Evolutionary conservation across 2,113 vertebrate genomes (phyloP).

Genomic region (Regulus satrapa): DNA sequence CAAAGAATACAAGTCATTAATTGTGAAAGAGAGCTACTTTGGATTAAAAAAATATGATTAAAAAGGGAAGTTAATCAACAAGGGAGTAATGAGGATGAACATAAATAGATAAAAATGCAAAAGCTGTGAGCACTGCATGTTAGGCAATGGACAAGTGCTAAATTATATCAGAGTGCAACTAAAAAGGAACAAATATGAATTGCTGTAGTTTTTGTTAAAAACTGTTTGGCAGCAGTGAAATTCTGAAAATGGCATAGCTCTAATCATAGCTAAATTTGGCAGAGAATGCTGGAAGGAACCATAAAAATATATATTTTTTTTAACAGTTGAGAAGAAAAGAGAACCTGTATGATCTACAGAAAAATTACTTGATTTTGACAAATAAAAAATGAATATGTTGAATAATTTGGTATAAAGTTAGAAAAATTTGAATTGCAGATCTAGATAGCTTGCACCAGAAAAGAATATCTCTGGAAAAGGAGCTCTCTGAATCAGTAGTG

Average conservation of each 20-base stretch:
- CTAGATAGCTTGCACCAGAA: background rate
- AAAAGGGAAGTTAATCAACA: conserved; percentile 5
- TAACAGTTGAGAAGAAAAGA: background rate
- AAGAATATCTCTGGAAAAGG: background rate
- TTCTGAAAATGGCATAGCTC: background rate
- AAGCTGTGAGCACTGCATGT: background rate
- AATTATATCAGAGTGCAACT: background rate
- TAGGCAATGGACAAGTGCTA: background rate
- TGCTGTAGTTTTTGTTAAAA: background rate
- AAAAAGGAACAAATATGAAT: background rate
- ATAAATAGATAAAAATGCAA: background rate
- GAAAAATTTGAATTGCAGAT: background rate
- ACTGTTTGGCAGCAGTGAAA: background rate
- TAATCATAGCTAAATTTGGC: background rate
- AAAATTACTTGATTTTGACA: background rate
- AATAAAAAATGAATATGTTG: background rate
- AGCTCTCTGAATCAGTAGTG: background rate
- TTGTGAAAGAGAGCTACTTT: background rate
- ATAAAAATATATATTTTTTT: background rate
- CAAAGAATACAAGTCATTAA: background rate
- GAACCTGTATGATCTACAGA: background rate
- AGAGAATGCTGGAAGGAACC: background rate
- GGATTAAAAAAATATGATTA: background rate
- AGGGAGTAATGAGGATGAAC: background rate
- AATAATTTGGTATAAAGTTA: background rate